These are phyloP conservation scores for Drosophila teissieri DNA, from an alignment of 1,140 invertebrate genomes.

Conservation along the genomic window DNA sequence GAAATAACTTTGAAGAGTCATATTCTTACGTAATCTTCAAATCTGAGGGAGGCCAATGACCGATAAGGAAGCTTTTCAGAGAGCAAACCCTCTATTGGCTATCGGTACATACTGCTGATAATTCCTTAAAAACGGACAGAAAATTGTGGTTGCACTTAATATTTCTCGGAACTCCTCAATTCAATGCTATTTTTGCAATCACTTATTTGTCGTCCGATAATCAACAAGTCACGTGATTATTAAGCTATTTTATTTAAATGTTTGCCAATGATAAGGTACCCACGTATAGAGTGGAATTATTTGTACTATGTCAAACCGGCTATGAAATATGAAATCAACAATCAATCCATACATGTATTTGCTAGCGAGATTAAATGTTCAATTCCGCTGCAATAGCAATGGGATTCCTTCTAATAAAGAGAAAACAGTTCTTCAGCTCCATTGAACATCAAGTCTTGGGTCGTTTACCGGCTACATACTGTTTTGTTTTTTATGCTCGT, in stretches of 20 bases:
- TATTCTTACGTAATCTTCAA: conserved; percentile 22
- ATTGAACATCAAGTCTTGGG: conserved; percentile 2
- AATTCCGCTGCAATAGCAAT: too few relatives aligned
- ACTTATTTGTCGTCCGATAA: conserved; percentile 6
- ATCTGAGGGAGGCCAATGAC: conserved; percentile 13
- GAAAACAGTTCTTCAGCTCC: conserved; percentile 7
- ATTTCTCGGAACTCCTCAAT: conserved; percentile 4
- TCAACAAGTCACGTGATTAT: conserved; percentile 26
- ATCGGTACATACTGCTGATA: conserved; percentile 3
- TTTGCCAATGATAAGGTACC: conserved; percentile 3
- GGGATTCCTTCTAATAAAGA: background rate
- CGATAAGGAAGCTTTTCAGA: conserved; percentile 23
- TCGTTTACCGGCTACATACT: conserved; percentile 8
- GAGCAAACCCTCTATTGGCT: background rate
- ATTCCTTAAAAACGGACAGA: conserved; percentile 8
- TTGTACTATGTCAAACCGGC: background rate
- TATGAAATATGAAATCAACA: too few relatives aligned
- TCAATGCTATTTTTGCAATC: conserved; percentile 9
- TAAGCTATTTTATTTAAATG: conserved; percentile 10
- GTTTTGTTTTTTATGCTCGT: conserved; percentile 44
- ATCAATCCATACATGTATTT: background rate
- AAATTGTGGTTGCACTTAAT: background rate
- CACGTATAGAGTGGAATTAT: too few relatives aligned
- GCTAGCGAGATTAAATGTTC: background rate
- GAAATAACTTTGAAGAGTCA: conserved; percentile 13